Base-by-base conservation (phyloP, 2,113 vertebrate genomes). In the Stegastes partitus region DNA sequence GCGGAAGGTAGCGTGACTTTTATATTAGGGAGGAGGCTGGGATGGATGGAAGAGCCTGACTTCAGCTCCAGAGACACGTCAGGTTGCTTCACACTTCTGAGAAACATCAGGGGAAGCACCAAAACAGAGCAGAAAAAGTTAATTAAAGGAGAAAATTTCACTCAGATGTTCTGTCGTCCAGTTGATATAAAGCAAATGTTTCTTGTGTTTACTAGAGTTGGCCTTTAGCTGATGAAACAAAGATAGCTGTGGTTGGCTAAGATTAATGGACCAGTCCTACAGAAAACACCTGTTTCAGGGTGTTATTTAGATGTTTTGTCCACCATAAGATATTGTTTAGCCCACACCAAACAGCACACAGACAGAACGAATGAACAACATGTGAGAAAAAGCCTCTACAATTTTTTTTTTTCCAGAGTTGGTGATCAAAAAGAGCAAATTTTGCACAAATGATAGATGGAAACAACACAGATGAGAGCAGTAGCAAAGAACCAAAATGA, bases 1-100 rank as follows among this genome's bases (percentile, higher is more conserved):
- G 66, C 76, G 45, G 54, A 70, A 54, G 57, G 57, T 72, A 64
- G 78, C 44, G 9, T 75, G 74, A 71, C 62, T 67, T 18, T 28
- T 28, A 9, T n/a, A 34, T 83, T 18, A 34, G 54, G 63, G 37
- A 77, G 44, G 62, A n/a, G 21, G 56, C 31, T 28, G 18, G 22
- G 50, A 42, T 44, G 56, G 53, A 68, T 49, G 57, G n/a, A 44
- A 47, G 16, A 54, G 45, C 37, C 19, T 55, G 63, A 77, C 69
- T 44, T 22, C 39, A 42, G 16, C 39, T 62, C 31, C 63, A 58
- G 53, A 63, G 42, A 62, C 47, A 71, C 37, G 23, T 45, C 56
- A 64, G 56, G 51, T 55, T 34, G 23, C 3, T 53, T 80, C 28
- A 57, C 42, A 62, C 61, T n/a, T 59, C 23, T 55, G 15, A 74